Evolutionary conservation across 2,797 vertebrate species (phyloP).

Genomic region (Syngnathus rostellatus): DNA sequence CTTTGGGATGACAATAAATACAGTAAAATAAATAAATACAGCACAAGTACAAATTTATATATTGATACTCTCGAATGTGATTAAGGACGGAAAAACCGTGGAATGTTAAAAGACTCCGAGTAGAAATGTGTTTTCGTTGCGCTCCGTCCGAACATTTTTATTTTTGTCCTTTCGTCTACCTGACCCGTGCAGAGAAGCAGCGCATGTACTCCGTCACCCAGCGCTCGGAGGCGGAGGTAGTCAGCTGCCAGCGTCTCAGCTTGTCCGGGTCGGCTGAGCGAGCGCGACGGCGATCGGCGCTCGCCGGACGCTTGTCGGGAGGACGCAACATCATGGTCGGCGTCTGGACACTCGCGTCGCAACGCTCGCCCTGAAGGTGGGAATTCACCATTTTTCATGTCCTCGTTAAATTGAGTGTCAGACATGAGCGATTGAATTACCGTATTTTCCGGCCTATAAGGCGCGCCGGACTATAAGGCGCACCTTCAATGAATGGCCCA

Average conservation of each 20-base stretch:
- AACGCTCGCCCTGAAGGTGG: conserved; percentile 63
- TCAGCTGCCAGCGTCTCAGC: conserved; percentile 16
- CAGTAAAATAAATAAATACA: no score
- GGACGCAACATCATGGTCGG: conserved; percentile 54
- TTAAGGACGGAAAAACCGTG: no score
- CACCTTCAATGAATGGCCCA: no score
- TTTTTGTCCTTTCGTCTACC: conserved; percentile 58
- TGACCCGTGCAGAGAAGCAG: conserved; percentile 84
- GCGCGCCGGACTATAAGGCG: no score
- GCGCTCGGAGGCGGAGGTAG: conserved; percentile 51
- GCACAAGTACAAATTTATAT: no score
- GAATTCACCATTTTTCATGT: neutral
- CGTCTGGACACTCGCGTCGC: conserved; percentile 73
- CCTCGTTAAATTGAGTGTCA: no score
- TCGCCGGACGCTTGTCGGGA: conserved; percentile 61
- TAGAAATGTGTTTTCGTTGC: no score
- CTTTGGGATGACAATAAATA: no score
- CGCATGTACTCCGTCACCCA: conserved; percentile 96
- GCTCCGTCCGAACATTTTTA: neutral
- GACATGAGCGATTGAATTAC: no score
- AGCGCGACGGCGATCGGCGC: conserved; percentile 68
- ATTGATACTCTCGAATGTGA: no score
- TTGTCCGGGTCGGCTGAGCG: conserved; percentile 77
- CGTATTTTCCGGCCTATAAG: no score
- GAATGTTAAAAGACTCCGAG: no score